Conservation (phyloP, 2,888 invertebrate genomes). For the Keiferia lycopersicella region DNA sequence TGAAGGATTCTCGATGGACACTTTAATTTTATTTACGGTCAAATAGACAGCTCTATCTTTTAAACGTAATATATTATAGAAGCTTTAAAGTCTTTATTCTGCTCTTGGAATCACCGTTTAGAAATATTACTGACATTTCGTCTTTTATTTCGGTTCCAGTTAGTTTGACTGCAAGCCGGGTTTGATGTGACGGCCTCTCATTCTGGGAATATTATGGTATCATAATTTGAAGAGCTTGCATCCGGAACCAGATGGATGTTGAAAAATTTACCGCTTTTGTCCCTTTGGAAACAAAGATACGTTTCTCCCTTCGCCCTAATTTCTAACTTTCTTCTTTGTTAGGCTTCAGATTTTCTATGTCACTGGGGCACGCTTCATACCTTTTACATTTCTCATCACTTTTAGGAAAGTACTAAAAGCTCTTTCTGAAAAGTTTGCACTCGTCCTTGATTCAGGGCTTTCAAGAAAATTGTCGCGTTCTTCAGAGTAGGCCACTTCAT, state of each 20-base stretch:
- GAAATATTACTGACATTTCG: slow-evolving; percentile 29
- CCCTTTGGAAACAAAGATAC: slow-evolving; percentile 49
- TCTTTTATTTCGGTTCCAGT: slow-evolving; percentile 23
- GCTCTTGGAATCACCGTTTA: slow-evolving; percentile 12
- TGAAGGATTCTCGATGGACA: no score
- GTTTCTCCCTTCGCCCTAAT: slow-evolving; percentile 40
- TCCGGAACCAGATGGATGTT: slow-evolving; percentile 37
- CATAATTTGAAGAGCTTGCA: slow-evolving; percentile 35
- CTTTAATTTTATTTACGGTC: no score
- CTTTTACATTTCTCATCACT: slow-evolving; percentile 33
- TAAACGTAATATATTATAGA: slow-evolving; percentile 38
- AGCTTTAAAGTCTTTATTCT: not conserved
- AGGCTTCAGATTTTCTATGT: slow-evolving; percentile 43
- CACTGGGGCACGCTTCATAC: slow-evolving; percentile 40
- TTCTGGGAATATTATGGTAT: slow-evolving; percentile 40
- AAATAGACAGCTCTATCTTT: slow-evolving; percentile 36
- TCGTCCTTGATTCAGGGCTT: slow-evolving; percentile 26
- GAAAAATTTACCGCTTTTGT: slow-evolving; percentile 54
- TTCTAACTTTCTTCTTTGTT: slow-evolving; percentile 53
- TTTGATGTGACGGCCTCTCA: slow-evolving; percentile 34
- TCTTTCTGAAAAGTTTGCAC: slow-evolving; percentile 28
- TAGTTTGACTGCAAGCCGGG: slow-evolving; percentile 23
- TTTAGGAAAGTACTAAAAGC: slow-evolving; percentile 22
- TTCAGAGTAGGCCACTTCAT: slow-evolving; percentile 15
- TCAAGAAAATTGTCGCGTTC: slow-evolving; percentile 2